Conservation (phyloP, 1,140 invertebrate genomes). For the Oryctes rhinoceros region DNA sequence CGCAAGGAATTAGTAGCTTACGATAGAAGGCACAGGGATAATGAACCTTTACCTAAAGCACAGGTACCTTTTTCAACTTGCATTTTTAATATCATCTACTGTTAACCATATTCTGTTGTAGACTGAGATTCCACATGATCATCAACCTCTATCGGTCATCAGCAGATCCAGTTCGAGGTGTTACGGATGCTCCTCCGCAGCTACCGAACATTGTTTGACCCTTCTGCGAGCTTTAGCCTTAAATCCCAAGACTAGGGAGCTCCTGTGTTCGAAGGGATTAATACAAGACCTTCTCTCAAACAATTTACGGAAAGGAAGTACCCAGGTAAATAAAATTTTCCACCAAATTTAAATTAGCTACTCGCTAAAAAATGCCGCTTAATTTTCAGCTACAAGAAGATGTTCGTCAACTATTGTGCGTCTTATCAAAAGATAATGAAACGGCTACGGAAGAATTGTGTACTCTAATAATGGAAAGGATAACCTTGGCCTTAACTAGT, state of each 20-base stretch:
- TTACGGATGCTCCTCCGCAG: slow-evolving; percentile 86
- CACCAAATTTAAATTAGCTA: too few relatives aligned
- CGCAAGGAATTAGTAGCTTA: slow-evolving; percentile 89
- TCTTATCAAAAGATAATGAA: slow-evolving; percentile 90
- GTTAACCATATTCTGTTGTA: neutral
- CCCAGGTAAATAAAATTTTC: slow-evolving; percentile 61
- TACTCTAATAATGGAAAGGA: slow-evolving; percentile 81
- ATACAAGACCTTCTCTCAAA: slow-evolving; percentile 91
- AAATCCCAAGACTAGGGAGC: slow-evolving; percentile 77
- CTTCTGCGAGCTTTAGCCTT: slow-evolving; percentile 90
- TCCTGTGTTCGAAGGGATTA: slow-evolving; percentile 85
- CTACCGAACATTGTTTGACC: slow-evolving; percentile 93
- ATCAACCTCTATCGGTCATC: slow-evolving; percentile 39
- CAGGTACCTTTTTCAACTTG: neutral
- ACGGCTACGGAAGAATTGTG: slow-evolving; percentile 88
- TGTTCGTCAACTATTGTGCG: slow-evolving; percentile 85
- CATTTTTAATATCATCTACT: neutral
- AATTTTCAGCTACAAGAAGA: slow-evolving; percentile 77
- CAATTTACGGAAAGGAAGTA: slow-evolving; percentile 83
- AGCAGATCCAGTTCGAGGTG: slow-evolving; percentile 66
- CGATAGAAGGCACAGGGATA: slow-evolving; percentile 81
- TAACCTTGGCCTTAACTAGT: slow-evolving; percentile 78
- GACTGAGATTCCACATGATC: neutral
- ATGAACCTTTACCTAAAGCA: slow-evolving; percentile 51
- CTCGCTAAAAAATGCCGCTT: neutral